Evolutionary conservation across 2,113 vertebrate genomes (phyloP), one percentile per base, ranked within the genome.

Genomic region (Phrynosoma platyrhinos): DNA sequence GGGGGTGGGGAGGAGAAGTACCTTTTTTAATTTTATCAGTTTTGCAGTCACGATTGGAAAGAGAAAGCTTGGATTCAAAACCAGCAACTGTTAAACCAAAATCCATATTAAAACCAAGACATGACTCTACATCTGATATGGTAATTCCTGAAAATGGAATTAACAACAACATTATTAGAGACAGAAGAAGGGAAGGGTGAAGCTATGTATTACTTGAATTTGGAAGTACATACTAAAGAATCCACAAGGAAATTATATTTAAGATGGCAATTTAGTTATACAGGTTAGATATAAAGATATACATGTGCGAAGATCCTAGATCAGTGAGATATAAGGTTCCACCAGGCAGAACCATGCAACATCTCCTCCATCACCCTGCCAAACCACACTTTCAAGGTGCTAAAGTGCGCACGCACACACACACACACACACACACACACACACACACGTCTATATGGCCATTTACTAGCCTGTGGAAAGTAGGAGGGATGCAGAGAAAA

Each of bases 111-210:
- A 95, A 62, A 36, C 97, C 98, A 0, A 99, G 53, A 40, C 98
- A 99, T 0, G 75, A 53, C 87, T 97, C 95, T 77, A 99, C 23
- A 0, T 88, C 94, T 32, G 74, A 91, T 79, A 96, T 14, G 3
- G 95, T 97, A 69, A 98, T 0, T 83, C 90, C 98, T 99, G 95
- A 21, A 95, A 95, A 55, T 58, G 83, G 9, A 72, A 92, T 84
- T 82, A 68, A 91, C 79, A 91, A 81, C 42, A 40, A 93, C n/a
- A 82, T 89, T 79, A 71, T 90, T 90, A 71, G 2, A 93, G 25
- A 62, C 2, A 36, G 27, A 53, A 23, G 53, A 9, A 64, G 36
- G 10, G 21, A 53, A 58, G 66, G 27, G 62, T 27, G 18, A 12
- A 32, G 32, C 27, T 77, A 25, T n/a, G 71, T 14, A n/a, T 62